These are phyloP conservation scores for Grammomys surdaster DNA, from an alignment of 2,113 vertebrate species.

Conservation along the genomic window DNA sequence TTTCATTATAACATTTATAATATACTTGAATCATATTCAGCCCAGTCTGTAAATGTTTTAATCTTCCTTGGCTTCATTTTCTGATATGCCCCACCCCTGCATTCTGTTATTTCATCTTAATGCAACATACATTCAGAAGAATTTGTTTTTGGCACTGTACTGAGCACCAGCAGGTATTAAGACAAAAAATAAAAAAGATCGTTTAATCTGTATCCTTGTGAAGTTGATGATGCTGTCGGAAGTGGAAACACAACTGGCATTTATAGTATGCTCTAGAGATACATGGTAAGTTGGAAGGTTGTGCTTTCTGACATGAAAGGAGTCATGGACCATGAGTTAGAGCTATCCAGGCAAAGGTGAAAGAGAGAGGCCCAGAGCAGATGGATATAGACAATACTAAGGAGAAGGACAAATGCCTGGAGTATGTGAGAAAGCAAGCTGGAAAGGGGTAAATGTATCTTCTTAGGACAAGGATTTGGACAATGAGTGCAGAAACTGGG, in stretches of 20 bases:
- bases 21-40: not conserved
- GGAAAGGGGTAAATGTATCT: not conserved
- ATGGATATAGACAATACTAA: not conserved
- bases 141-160: not conserved
- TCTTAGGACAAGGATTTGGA: not conserved
- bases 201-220: not conserved
- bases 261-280: not conserved
- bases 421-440: not conserved
- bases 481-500: not conserved
- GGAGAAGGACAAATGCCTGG: not conserved
- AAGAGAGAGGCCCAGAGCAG: not conserved
- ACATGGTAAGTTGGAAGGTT: not conserved
- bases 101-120: not conserved
- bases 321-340: not conserved
- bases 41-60: not conserved
- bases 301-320: not conserved
- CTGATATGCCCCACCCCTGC: rapidly evolving
- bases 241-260: not conserved
- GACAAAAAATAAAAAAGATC: not conserved
- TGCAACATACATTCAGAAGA: not conserved
- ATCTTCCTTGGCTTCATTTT: not conserved
- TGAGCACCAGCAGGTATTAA: not conserved
- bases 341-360: not conserved
- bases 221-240: not conserved
- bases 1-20: not conserved